phyloP scores from a whole-genome alignment of 92 coral and sea anemone genomes.

The Umimayanthus chanpuru region DNA sequence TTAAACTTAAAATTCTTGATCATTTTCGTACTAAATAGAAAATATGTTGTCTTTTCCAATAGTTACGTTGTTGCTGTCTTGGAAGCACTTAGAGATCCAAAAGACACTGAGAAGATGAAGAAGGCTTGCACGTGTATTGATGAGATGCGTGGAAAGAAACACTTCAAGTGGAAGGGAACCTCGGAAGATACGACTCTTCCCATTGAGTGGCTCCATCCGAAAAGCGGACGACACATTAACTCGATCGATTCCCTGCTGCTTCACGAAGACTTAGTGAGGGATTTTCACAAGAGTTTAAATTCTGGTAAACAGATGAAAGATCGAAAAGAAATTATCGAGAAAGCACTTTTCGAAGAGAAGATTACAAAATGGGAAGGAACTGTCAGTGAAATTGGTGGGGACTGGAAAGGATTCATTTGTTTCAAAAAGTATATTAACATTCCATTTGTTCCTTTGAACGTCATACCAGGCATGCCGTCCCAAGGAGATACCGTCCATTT shows the following conservation, averaged over 20 bases:
- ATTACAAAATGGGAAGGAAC: conserved; percentile 72
- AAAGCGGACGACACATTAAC: conserved; percentile 62
- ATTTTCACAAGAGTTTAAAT: conserved; percentile 28
- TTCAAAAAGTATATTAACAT: conserved; percentile 61
- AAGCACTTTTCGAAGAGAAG: conserved; percentile 57
- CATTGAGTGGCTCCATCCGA: conserved; percentile 79
- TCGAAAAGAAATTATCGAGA: conserved; percentile 68
- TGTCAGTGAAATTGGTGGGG: conserved; percentile 60
- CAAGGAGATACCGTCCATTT: conserved; percentile 71
- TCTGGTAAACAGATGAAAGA: conserved; percentile 5
- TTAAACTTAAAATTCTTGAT: too few relatives aligned
- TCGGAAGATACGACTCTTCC: conserved; percentile 64
- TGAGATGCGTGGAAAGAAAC: conserved; percentile 57
- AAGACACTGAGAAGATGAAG: conserved; percentile 70
- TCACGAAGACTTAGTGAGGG: conserved; percentile 72
- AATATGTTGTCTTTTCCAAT: neutral
- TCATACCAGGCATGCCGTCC: conserved; percentile 66
- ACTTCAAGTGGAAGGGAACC: conserved; percentile 36
- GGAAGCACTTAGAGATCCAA: conserved; percentile 72
- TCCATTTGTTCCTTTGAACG: conserved; percentile 74
- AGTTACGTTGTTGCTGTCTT: conserved; percentile 78
- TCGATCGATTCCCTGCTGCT: conserved; percentile 69
- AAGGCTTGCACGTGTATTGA: conserved; percentile 46
- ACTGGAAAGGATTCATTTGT: conserved; percentile 76
- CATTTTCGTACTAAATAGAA: neutral